These are phyloP conservation scores for Elachura formosa DNA, from an alignment of 2,113 vertebrate genomes.

Conservation along the genomic window DNA sequence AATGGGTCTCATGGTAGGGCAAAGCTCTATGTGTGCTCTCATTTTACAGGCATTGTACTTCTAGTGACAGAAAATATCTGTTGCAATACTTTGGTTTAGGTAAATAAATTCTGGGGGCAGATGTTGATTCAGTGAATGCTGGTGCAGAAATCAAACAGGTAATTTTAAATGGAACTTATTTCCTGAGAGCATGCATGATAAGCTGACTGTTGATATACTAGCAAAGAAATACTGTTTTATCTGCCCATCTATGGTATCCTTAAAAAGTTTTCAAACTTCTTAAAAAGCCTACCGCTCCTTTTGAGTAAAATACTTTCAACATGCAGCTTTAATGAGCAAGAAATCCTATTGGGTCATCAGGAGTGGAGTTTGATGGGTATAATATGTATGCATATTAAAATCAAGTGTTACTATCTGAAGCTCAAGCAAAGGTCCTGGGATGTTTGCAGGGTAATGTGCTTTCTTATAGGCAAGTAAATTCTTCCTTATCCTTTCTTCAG, in stretches of 20 bases:
- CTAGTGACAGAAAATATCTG: neutral
- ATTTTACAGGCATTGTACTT: neutral
- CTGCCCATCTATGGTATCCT: neutral
- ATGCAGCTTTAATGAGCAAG: neutral
- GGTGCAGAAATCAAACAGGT: neutral
- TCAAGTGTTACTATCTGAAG: neutral
- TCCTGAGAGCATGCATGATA: neutral
- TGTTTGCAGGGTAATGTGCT: neutral
- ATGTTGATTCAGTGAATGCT: neutral
- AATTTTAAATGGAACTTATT: neutral
- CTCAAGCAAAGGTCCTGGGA: neutral
- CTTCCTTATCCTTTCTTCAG: constrained; percentile 59
- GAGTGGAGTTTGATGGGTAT: neutral
- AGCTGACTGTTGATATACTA: neutral
- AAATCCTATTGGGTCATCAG: neutral
- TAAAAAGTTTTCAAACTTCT: neutral
- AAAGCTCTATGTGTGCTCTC: neutral
- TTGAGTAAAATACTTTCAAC: neutral
- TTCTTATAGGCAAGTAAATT: neutral
- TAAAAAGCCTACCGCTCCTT: neutral
- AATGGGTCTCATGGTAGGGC: neutral
- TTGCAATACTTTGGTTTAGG: neutral
- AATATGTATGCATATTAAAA: neutral
- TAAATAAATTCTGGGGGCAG: neutral
- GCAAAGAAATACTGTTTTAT: neutral